phyloP scores from a whole-genome alignment of 1,140 invertebrate genomes.

The Belonocnema kinseyi region DNA sequence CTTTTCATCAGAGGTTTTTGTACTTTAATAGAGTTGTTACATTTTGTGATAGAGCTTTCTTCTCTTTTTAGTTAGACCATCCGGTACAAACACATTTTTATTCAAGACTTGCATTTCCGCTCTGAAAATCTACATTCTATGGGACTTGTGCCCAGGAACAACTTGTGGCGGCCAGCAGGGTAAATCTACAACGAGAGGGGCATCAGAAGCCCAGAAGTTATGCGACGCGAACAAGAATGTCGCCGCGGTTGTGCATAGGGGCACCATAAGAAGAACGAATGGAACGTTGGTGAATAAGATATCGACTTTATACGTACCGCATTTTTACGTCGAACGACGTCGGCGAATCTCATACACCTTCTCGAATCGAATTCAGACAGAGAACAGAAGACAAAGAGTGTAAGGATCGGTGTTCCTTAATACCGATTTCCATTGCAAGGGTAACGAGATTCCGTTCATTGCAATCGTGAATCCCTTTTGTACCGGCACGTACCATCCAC shows the following conservation, averaged over 20 bases:
- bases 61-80: too few species aligned
- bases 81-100: too few species aligned
- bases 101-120: not conserved
- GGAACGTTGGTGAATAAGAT: conserved; percentile 74
- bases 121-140: not conserved
- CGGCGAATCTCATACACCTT: conserved; percentile 51
- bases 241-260: conserved; percentile 59
- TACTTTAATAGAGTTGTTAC: too few species aligned
- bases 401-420: conserved; percentile 36
- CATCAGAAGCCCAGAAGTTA: conserved; percentile 65
- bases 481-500: not conserved
- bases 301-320: conserved; percentile 71
- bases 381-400: conserved; percentile 29
- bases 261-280: conserved; percentile 71
- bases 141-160: not conserved
- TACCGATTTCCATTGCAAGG: conserved; percentile 36
- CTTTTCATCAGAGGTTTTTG: too few species aligned
- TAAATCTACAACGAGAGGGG: conserved; percentile 33
- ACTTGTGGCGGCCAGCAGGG: not conserved
- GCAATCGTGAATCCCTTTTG: not conserved
- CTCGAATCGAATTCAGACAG: conserved; percentile 38
- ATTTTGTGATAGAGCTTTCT: too few species aligned
- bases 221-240: conserved; percentile 70
- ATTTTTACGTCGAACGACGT: conserved; percentile 61
- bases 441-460: conserved; percentile 41